Percentiles rank a stretch among this genome's conserved stretches.
phyloP scores from a whole-genome alignment of 2,113 vertebrate species.

The Telmatochromis sp. region DNA sequence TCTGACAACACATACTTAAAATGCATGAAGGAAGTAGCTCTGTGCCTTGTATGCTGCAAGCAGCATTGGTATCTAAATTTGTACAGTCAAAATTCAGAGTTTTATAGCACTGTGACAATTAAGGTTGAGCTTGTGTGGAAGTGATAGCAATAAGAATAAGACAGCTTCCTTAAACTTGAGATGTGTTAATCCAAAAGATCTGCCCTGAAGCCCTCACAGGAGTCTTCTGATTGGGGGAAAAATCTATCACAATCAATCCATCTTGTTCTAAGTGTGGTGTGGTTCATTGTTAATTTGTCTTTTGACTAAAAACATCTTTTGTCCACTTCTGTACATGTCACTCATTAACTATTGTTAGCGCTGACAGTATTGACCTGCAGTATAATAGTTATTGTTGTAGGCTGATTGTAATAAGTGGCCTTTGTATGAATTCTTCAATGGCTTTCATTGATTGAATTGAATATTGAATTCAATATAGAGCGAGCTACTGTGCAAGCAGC shows the following conservation, averaged over 20 bases:
- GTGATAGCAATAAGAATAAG: conserved; percentile 6
- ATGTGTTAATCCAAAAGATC: background rate
- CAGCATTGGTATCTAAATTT: conserved; percentile 26
- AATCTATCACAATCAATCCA: background rate
- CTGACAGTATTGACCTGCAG: background rate
- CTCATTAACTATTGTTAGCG: background rate
- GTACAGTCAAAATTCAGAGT: background rate
- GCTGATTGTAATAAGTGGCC: background rate
- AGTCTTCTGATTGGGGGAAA: background rate
- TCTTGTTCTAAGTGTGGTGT: background rate
- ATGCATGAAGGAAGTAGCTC: background rate
- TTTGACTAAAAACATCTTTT: background rate
- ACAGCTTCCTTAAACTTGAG: background rate
- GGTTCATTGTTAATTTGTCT: background rate
- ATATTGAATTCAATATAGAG: background rate
- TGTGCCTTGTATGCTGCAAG: background rate
- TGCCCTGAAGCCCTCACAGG: background rate
- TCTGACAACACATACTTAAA: background rate
- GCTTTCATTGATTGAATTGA: background rate
- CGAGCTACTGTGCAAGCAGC: background rate
- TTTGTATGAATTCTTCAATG: background rate
- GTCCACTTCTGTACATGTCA: background rate
- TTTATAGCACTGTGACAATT: conserved; percentile 7
- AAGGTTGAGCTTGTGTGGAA: background rate
- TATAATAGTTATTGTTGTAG: background rate